Percentiles rank a stretch among this genome's conserved stretches.
Conservation (phyloP, 2,797 vertebrate genomes). For the Scyliorhinus canicula region DNA sequence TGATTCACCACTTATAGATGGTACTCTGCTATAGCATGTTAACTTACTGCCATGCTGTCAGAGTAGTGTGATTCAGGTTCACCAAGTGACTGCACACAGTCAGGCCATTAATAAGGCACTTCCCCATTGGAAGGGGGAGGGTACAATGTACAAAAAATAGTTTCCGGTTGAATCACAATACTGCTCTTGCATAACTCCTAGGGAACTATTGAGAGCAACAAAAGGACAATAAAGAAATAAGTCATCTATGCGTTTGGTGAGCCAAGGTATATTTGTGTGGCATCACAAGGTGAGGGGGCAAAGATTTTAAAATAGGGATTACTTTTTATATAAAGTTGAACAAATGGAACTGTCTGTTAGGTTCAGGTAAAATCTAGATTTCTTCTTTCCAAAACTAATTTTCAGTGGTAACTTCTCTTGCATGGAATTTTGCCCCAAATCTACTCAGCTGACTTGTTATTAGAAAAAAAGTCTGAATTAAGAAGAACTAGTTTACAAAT, state of each 20-base stretch:
- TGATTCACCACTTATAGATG: not conserved
- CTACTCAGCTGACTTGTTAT: not conserved
- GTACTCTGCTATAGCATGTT: not conserved
- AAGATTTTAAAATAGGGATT: not conserved
- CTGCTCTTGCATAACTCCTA: no score
- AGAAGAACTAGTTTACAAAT: not conserved
- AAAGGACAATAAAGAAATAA: not conserved
- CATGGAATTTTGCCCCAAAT: not conserved
- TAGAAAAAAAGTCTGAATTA: not conserved
- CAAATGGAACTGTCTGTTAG: not conserved
- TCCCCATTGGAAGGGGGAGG: not conserved
- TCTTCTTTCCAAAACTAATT: not conserved
- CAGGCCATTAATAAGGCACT: conserved; percentile 3
- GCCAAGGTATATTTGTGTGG: not conserved
- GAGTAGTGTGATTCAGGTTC: not conserved
- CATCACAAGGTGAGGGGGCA: not conserved
- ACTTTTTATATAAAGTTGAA: not conserved
- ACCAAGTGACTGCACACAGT: not conserved
- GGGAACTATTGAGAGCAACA: not conserved
- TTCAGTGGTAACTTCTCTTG: not conserved
- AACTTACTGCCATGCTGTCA: not conserved
- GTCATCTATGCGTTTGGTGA: not conserved
- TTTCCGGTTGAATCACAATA: not conserved
- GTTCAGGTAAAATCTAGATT: not conserved
- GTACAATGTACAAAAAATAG: not conserved